A percentile compares a stretch with the other conserved stretches of the same genome.
phyloP scores from a whole-genome alignment of 2,888 invertebrate genomes.

The Lithophane semibrunnea region DNA sequence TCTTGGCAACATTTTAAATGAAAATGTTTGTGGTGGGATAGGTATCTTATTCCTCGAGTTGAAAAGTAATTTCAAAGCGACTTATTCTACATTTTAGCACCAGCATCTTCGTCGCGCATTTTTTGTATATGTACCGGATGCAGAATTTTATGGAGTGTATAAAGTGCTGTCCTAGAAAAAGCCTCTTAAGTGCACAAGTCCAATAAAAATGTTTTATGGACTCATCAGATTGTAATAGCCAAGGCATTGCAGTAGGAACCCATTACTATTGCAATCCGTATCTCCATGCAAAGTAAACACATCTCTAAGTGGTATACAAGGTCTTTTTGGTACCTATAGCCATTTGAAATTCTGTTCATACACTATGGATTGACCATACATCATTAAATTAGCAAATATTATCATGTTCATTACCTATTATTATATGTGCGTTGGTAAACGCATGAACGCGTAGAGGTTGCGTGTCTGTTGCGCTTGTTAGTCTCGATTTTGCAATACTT shows the following conservation, averaged over 20 bases:
- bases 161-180: slow-evolving; percentile 30
- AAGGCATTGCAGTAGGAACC: not conserved
- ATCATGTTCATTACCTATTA: slow-evolving; percentile 49
- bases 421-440: slow-evolving; percentile 39
- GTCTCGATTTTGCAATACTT: slow-evolving; percentile 43
- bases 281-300: slow-evolving; percentile 43
- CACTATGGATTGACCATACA: slow-evolving; percentile 38
- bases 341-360: slow-evolving; percentile 40
- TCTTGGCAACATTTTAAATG: no score
- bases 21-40: no score
- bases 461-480: slow-evolving; percentile 64
- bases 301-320: slow-evolving; percentile 44
- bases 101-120: not conserved
- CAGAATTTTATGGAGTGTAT: slow-evolving; percentile 24
- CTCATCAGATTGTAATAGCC: slow-evolving; percentile 17
- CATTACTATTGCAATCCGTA: slow-evolving; percentile 32
- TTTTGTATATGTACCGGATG: not conserved
- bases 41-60: not conserved
- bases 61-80: slow-evolving; percentile 1
- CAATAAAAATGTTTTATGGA: slow-evolving; percentile 38
- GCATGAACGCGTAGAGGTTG: slow-evolving; percentile 43
- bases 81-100: not conserved
- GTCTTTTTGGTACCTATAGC: slow-evolving; percentile 35
- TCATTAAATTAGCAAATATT: slow-evolving; percentile 56
- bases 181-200: slow-evolving; percentile 7